Base-by-base conservation (phyloP, 2,888 invertebrate species). In the Pyrochroa serraticornis region DNA sequence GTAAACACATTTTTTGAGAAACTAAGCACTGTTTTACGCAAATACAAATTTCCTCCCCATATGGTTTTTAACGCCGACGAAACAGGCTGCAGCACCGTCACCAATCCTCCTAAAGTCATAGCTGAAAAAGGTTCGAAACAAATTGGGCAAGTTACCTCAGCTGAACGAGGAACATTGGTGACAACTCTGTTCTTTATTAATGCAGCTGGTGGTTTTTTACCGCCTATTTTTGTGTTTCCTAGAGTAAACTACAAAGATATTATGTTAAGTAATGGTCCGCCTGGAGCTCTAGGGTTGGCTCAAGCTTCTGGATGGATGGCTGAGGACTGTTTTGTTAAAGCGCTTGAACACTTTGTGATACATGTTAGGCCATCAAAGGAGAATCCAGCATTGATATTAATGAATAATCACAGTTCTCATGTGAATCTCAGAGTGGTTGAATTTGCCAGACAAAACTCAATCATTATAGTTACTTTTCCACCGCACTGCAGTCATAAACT, bases 181-280 rank as follows among this genome's bases (percentile, higher is more conserved):
- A 77, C 78, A 9, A 62, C 70, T 3, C 69, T 70, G 36, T 62
- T 65, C 31, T 68, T 70, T 33, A 74, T 77, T 46, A 72, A 68
- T 66, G 77, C 79, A 7, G 58, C 56, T 56, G 79, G 78, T 33
- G 71, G 68, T 54, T 60, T 58, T 12, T 52, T 77, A 38, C 78
- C 78, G 22, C 79, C 79, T 3, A 71, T 75, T 37, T 64, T 79
- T n/a, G 63, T 78, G 45, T 77, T 77, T 65, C 76, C 77, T 7
- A 53, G 75, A 22, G 66, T 67, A 10, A 63, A 74, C 9, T 75
- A 65, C 60, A 68, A n/a, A 76, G 42, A 56, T 67, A 30, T 64
- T 37, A 75, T 79, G 72, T 41, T 78, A 6, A 44, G 64, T 38
- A 69, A 66, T 60, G 76, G 71, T 32, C 78, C 77, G 31, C 56